Percentiles rank a stretch among this genome's conserved stretches.
phyloP scores from a whole-genome alignment of 2,797 vertebrate genomes.

The Falco peregrinus region DNA sequence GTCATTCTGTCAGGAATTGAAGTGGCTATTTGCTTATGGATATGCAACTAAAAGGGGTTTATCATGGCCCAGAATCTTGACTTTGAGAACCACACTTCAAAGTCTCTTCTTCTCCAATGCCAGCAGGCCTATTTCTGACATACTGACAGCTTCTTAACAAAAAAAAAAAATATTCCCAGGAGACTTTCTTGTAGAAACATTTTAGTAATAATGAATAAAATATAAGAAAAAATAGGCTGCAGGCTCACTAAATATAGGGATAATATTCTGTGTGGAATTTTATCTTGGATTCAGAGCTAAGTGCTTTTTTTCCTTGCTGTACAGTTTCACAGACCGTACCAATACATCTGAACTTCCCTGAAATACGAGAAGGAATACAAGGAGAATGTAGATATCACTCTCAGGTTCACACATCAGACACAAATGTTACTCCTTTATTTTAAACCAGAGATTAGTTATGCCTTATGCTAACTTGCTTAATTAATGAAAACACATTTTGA shows the following conservation, averaged over 20 bases:
- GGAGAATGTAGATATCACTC: not conserved
- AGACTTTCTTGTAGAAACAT: not conserved
- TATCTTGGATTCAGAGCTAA: not conserved
- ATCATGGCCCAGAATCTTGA: not conserved
- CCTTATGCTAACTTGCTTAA: not conserved
- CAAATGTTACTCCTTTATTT: not conserved
- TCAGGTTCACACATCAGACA: not conserved
- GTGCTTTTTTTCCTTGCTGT: not conserved
- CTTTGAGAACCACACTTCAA: not conserved
- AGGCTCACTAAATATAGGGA: not conserved
- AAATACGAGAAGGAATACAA: not conserved
- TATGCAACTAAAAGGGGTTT: not conserved
- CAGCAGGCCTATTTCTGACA: not conserved
- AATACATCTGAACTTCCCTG: not conserved
- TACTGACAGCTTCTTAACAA: not conserved
- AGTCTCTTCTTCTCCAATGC: not conserved
- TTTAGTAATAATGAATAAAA: not conserved
- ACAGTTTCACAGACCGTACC: not conserved
- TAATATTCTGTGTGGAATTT: not conserved
- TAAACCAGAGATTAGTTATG: not conserved
- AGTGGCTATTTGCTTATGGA: not conserved
- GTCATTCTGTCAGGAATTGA: not conserved
- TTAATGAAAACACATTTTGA: not conserved
- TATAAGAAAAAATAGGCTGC: not conserved
- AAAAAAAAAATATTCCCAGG: not conserved